Evolutionary conservation across 1,140 invertebrate genomes (phyloP), one percentile per base, ranked within the genome.

Genomic region (Epicauta chinensis): DNA sequence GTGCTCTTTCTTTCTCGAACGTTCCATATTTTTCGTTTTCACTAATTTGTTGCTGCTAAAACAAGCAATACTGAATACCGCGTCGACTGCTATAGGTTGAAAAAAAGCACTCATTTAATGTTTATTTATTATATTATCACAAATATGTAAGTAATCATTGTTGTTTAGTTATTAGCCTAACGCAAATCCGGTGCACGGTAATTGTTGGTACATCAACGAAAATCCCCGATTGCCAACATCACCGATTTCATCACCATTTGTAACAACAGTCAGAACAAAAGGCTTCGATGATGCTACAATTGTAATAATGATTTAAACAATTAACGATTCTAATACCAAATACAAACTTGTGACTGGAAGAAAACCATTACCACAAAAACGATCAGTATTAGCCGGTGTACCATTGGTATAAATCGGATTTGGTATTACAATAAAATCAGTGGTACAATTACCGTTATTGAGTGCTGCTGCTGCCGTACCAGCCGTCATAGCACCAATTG

Each of bases 381-480:
- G 72, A 60, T 89, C 86, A 9, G 75, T 76, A 31, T 57, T 58
- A 70, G 57, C 30, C 66, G 47, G 0, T 66, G 58, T 4, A 74
- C 48, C 43, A 45, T 62, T 59, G 2, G 52, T 42, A 23, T 48
- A 56, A 17, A 50, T 52, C 0, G 85, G 81, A 68, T 83, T 80
- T 11, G 86, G 83, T 66, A 91, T 81, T 4, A 89, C 77, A 2
- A 91, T 79, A 63, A 81, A 91, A 69, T 89, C 86, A 0, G 79
- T 80, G 2, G 68, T 79, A 61, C 86, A 89, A 7, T 71, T 66
- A 5, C 62, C 71, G 29, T 78, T 81, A 51, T 45, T 76, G 75
- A 35, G 74, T 67, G 10, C 77, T 74, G 72, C 76, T 31, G 77
- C 77, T 69, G 70, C 64, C 77, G 80, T 4, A 17, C 81, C 72